Evolutionary conservation across 1,140 invertebrate genomes (phyloP).

Genomic region (Aphelinus atriplicis): DNA sequence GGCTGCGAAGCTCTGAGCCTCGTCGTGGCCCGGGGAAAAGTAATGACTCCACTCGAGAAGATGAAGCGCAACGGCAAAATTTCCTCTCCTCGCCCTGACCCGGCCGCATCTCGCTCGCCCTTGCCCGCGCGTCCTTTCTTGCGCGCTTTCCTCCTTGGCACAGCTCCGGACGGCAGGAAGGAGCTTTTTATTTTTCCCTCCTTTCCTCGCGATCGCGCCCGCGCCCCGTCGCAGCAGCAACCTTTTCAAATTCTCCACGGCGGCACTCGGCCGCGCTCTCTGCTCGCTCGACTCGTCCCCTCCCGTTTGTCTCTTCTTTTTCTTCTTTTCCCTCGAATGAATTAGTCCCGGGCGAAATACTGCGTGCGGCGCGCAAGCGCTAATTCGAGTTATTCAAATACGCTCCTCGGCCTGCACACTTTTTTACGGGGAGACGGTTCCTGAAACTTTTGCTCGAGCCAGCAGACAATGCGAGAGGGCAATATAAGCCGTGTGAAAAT

Average conservation of each 20-base stretch:
- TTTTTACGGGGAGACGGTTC: too few relatives aligned
- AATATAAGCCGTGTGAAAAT: too few relatives aligned
- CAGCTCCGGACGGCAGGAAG: slow-evolving; percentile 13
- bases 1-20: slow-evolving; percentile 38
- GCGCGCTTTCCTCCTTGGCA: slow-evolving; percentile 29
- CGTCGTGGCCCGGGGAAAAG: slow-evolving; percentile 46
- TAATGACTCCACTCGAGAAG: slow-evolving; percentile 61
- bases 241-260: slow-evolving; percentile 17
- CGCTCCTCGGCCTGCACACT: too few relatives aligned
- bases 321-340: slow-evolving; percentile 15
- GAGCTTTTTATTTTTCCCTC: slow-evolving; percentile 5
- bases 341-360: too few relatives aligned
- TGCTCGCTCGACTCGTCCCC: background rate
- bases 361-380: too few relatives aligned
- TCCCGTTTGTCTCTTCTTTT: slow-evolving; percentile 31
- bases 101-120: background rate
- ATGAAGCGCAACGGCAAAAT: slow-evolving; percentile 56
- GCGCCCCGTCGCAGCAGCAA: background rate
- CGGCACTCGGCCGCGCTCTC: background rate
- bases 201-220: background rate
- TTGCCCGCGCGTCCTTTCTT: background rate
- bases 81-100: slow-evolving; percentile 22
- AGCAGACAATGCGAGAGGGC: too few relatives aligned
- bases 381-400: too few relatives aligned
- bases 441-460: too few relatives aligned